Percentiles rank a stretch among this genome's conserved stretches.
Evolutionary conservation across 2,797 vertebrate genomes (phyloP).

Genomic region (Micrastur ruficollis): DNA sequence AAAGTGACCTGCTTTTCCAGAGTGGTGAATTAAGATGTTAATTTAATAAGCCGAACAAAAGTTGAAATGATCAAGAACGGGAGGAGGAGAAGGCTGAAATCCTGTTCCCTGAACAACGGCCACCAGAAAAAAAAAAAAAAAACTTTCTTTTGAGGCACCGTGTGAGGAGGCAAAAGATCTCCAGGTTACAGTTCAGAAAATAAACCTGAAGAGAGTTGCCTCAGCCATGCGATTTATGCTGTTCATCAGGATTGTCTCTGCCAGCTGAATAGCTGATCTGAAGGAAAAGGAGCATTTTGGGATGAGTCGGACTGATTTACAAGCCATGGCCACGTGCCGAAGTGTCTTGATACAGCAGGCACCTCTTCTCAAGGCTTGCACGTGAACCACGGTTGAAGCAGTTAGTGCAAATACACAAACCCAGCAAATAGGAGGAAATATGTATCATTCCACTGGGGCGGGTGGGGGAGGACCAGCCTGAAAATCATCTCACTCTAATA

Average conservation of each 20-base stretch:
- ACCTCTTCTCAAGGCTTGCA: constrained; percentile 1
- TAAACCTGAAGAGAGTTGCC: background rate
- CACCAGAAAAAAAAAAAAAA: background rate
- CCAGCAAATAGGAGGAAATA: background rate
- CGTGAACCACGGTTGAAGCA: background rate
- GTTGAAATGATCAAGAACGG: background rate
- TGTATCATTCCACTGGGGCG: background rate
- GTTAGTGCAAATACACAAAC: background rate
- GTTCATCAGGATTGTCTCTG: background rate
- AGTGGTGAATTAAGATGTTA: background rate
- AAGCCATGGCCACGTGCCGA: background rate
- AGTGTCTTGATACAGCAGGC: background rate
- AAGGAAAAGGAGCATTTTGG: constrained; percentile 34
- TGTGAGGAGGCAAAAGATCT: background rate
- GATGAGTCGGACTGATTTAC: constrained; percentile 4
- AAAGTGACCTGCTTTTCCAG: background rate
- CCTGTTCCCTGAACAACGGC: background rate
- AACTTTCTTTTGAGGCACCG: background rate
- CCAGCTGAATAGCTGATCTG: constrained; percentile 37
- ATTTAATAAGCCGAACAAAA: background rate
- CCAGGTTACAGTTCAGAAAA: background rate
- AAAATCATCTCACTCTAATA: background rate
- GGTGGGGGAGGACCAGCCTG: too few species aligned
- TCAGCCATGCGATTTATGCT: background rate
- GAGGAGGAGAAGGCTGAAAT: background rate